Evolutionary conservation across 2,797 vertebrate genomes (phyloP), one percentile per base, ranked within the genome.

Genomic region (Macropodus opercularis): DNA sequence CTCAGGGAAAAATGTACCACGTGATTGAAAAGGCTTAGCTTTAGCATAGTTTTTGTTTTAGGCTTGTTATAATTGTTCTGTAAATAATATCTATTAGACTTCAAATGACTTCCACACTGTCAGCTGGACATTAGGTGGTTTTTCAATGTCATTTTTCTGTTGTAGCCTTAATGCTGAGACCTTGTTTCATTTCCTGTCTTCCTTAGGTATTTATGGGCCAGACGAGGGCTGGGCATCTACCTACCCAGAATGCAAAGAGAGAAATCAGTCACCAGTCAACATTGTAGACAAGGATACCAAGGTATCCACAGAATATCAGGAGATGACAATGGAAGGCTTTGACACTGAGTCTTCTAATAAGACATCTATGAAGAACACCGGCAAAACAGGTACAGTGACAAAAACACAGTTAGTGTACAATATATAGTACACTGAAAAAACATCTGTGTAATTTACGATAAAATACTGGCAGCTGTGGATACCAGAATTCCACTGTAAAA

Each of bases 311-410:
- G 95, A 96, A 62, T 96, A 93, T 82, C 96, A 96, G 72, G 95
- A 98, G 48, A 84, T 98, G 52, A 92, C 94, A 1, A 90, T 98
- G 26, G 94, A 96, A 24, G 96, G 95, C 32, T 98, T 98, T 23
- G 94, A 95, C 52, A 81, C 79, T 0, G 95, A 97, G 64, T 98
- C 97, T 24, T 98, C 96, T 1, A 98, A 98, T 84, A 97, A 96
- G 90, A 98, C 96, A 8, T 95, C 96, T 55, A 98, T 98, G 96
- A 98, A 98, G 87, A 98, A 98, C 86, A 98, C 95, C 3, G 97
- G 97, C 39, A 98, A 98, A 92, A 98, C 96, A 69, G 96, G 97
- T 97, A 90, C 9, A 19, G 21, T 21, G 32, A 39, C 36, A 3
- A 49, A 7, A 15, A 23, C 39, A 51, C 21, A 8, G 12, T n/a